Evolutionary conservation across 2,797 vertebrate genomes (phyloP).

Genomic region (Lerista edwardsae): DNA sequence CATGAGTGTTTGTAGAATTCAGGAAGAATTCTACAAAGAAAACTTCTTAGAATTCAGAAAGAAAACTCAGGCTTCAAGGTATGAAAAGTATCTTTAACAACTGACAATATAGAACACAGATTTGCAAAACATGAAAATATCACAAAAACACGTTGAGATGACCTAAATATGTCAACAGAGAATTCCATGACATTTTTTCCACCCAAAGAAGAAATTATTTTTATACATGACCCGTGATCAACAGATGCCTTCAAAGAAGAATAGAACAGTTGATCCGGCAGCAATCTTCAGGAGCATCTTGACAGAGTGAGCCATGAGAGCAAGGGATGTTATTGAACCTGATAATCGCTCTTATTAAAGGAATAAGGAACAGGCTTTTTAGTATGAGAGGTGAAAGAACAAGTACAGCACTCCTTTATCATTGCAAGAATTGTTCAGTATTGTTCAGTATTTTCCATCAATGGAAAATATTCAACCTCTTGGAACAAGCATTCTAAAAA

Average conservation of each 20-base stretch:
- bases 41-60: conserved; percentile 36
- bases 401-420: conserved; percentile 17
- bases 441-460: no score
- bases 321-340: conserved; percentile 23
- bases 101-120: conserved; percentile 19
- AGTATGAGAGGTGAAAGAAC: conserved; percentile 3
- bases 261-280: not conserved
- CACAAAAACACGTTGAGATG: conserved; percentile 6
- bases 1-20: not conserved
- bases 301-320: conserved; percentile 23
- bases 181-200: not conserved
- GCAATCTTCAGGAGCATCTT: conserved; percentile 11
- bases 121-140: conserved; percentile 23
- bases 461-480: not conserved
- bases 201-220: conserved; percentile 38
- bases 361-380: not conserved
- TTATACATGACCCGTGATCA: not conserved
- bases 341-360: conserved; percentile 29
- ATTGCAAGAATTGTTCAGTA: not conserved
- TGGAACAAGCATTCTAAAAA: not conserved
- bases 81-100: conserved; percentile 16
- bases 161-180: conserved; percentile 53
- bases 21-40: no score
- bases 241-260: conserved; percentile 32
- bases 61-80: conserved; percentile 1